A percentile compares a stretch with the other conserved stretches of the same genome.
Evolutionary conservation across 2,797 vertebrate genomes (phyloP).

Genomic region (Valencia hispanica): DNA sequence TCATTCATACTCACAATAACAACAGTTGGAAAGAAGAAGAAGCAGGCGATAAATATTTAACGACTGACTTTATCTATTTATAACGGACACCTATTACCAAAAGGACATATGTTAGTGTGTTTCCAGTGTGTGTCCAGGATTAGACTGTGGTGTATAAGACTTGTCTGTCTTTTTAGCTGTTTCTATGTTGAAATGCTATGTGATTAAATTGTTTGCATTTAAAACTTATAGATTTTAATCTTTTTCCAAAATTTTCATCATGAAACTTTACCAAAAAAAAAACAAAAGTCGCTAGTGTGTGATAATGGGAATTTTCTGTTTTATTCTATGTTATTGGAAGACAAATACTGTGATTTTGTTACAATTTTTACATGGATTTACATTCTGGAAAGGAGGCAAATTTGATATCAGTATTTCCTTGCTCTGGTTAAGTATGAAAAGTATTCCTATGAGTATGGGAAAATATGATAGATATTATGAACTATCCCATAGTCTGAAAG

Average conservation of each 20-base stretch:
- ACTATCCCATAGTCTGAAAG: too few relatives aligned
- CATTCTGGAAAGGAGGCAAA: too few relatives aligned
- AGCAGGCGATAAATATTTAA: conserved; percentile 66
- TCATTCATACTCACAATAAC: conserved; percentile 8
- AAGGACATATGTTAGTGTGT: conserved; percentile 46
- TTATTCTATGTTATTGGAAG: not conserved
- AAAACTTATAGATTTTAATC: not conserved
- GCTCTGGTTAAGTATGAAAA: too few relatives aligned
- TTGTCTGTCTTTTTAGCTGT: not conserved
- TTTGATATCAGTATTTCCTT: too few relatives aligned
- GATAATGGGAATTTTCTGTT: not conserved
- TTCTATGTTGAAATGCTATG: not conserved
- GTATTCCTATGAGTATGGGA: too few relatives aligned
- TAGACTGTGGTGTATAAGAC: not conserved
- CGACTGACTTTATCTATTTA: conserved; percentile 71
- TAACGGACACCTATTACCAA: conserved; percentile 72
- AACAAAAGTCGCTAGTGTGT: not conserved
- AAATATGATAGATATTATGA: too few relatives aligned
- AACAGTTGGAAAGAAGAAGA: conserved; percentile 65
- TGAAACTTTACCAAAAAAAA: too few relatives aligned
- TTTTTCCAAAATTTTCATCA: too few relatives aligned
- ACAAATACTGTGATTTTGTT: not conserved
- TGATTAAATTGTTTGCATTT: not conserved
- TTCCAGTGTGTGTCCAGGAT: not conserved
- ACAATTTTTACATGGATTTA: too few relatives aligned